Evolutionary conservation across 2,888 invertebrate genomes (phyloP).

Genomic region (Psylliodes chrysocephalus): DNA sequence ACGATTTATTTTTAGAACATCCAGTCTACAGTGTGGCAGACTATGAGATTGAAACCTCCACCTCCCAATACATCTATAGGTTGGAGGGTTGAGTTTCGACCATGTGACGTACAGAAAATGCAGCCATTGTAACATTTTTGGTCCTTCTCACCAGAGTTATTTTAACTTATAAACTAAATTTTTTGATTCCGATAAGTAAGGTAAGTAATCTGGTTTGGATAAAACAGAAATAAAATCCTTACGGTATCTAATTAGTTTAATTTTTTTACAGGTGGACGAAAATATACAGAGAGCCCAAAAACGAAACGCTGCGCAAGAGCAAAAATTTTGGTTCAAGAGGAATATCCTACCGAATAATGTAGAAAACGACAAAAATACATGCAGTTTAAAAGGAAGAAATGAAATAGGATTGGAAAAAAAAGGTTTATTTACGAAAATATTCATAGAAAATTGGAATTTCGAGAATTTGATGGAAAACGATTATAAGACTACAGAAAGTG

Average conservation of each 20-base stretch:
- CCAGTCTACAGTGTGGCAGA: conserved; percentile 99
- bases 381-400: neutral
- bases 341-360: conserved; percentile 70
- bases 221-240: no score
- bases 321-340: conserved; percentile 94
- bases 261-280: conserved; percentile 78
- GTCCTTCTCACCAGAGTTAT: conserved; percentile 97
- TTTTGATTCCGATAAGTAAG: conserved; percentile 98
- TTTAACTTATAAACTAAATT: conserved; percentile 93
- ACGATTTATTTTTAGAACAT: conserved; percentile 82
- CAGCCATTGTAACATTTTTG: conserved; percentile 97
- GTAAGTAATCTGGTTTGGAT: conserved; percentile 49
- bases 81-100: conserved; percentile 99
- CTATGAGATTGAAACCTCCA: conserved; percentile 98
- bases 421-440: no score
- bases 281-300: conserved; percentile 97
- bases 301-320: conserved; percentile 82
- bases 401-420: neutral
- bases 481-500: neutral
- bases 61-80: conserved; percentile 96
- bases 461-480: no score
- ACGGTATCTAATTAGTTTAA: neutral
- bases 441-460: no score
- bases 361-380: conserved; percentile 53
- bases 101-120: conserved; percentile 99